A percentile compares a stretch with the other conserved stretches of the same genome.
Conservation (phyloP, 2,888 invertebrate genomes). For the Dryobota labecula region DNA sequence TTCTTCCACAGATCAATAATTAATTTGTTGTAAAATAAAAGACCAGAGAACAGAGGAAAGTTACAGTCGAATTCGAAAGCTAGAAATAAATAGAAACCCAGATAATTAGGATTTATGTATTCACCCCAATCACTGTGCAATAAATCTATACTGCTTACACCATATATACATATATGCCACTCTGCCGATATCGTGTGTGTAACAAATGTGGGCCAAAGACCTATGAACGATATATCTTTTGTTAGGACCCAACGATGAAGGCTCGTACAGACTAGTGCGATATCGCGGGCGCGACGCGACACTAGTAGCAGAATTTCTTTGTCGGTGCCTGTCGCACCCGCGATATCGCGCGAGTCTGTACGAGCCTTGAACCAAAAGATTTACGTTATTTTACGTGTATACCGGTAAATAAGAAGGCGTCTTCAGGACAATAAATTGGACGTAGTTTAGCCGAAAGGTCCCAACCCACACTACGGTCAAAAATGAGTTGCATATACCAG, state of each 20-base stretch:
- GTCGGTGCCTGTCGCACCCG: too few species aligned
- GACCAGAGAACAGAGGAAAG: background rate
- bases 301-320: too few species aligned
- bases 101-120: background rate
- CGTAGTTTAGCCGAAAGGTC: too few species aligned
- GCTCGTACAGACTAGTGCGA: too few species aligned
- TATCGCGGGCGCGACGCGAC: too few species aligned
- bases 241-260: slow-evolving; percentile 16
- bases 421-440: too few species aligned
- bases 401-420: background rate
- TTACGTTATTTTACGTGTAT: slow-evolving; percentile 35
- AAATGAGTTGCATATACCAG: too few species aligned
- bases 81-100: background rate
- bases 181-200: slow-evolving; percentile 42
- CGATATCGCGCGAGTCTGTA: too few species aligned
- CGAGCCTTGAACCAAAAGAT: slow-evolving; percentile 23
- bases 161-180: background rate
- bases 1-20: background rate
- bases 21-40: background rate
- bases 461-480: too few species aligned
- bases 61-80: background rate
- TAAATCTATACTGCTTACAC: slow-evolving; percentile 8
- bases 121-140: background rate
- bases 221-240: slow-evolving; percentile 49
- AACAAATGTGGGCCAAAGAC: slow-evolving; percentile 41